Percentiles rank a stretch among this genome's conserved stretches.
Evolutionary conservation across 2,888 invertebrate genomes (phyloP).

Genomic region (Eudasyphora cyanicolor): DNA sequence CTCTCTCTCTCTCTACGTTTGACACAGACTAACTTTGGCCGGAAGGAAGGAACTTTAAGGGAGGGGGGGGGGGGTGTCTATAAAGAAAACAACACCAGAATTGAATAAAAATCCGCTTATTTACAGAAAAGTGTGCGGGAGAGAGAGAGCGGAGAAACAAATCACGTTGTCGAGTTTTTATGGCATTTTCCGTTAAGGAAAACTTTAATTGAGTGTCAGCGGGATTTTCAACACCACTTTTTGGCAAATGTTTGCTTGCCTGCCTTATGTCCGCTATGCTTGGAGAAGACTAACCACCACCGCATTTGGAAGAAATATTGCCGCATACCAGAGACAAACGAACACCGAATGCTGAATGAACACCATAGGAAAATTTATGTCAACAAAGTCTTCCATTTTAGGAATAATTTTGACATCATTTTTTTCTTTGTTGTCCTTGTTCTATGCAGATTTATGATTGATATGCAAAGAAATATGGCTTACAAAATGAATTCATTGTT

Average conservation of each 20-base stretch:
- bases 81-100: not conserved
- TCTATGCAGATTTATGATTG: conserved; percentile 8
- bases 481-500: no score
- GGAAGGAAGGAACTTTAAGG: no score
- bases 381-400: not conserved
- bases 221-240: conserved; percentile 17
- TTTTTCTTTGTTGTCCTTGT: no score
- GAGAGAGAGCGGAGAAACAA: not conserved
- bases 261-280: no score
- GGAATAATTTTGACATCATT: not conserved
- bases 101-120: conserved; percentile 27
- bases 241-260: not conserved
- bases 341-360: no score
- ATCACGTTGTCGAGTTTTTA: not conserved
- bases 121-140: not conserved
- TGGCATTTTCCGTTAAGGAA: conserved; percentile 9
- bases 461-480: not conserved
- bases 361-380: not conserved
- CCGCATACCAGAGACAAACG: not conserved
- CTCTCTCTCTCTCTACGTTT: no score
- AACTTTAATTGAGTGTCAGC: conserved; percentile 43
- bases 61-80: no score
- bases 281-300: no score
- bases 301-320: not conserved
- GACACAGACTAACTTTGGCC: no score